Evolutionary conservation across 2,888 invertebrate species (phyloP).

Genomic region (Hartigia nigra): DNA sequence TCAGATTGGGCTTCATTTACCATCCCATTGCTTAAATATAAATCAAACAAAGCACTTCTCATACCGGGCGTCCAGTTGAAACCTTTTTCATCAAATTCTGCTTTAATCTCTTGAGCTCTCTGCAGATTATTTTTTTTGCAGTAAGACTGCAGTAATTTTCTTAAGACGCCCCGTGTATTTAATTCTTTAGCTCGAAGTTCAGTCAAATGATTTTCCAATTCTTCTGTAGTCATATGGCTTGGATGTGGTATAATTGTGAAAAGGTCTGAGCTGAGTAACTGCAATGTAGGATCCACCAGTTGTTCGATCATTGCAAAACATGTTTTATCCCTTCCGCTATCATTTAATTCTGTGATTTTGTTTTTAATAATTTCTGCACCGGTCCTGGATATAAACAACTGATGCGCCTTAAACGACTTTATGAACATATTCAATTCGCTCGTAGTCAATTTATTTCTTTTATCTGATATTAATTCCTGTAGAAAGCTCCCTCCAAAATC

Average conservation of each 20-base stretch:
- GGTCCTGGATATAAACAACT: constrained; percentile 39
- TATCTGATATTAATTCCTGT: constrained; percentile 66
- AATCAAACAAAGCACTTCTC: constrained; percentile 73
- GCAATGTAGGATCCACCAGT: constrained; percentile 13
- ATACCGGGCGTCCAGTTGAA: constrained; percentile 70
- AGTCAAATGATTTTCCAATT: constrained; percentile 73
- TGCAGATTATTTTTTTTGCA: constrained; percentile 70
- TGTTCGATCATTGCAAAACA: constrained; percentile 23
- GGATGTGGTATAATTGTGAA: constrained; percentile 25
- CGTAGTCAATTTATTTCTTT: constrained; percentile 56
- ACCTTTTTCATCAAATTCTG: constrained; percentile 68
- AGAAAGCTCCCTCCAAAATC: constrained; percentile 73
- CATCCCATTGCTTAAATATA: constrained; percentile 71
- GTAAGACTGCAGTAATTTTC: constrained; percentile 72
- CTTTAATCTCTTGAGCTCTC: constrained; percentile 69
- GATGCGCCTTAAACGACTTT: constrained; percentile 37
- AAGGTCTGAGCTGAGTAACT: neutral
- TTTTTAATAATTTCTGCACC: constrained; percentile 35
- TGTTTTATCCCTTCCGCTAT: constrained; percentile 11
- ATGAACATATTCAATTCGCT: constrained; percentile 47
- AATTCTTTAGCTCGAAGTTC: constrained; percentile 76
- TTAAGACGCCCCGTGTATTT: constrained; percentile 75
- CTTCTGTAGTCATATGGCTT: constrained; percentile 73
- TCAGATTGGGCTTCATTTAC: constrained; percentile 69
- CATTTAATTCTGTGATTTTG: constrained; percentile 17